These are phyloP conservation scores for Lagocephalus sceleratus DNA, from an alignment of 2,797 vertebrate genomes.

Conservation along the genomic window DNA sequence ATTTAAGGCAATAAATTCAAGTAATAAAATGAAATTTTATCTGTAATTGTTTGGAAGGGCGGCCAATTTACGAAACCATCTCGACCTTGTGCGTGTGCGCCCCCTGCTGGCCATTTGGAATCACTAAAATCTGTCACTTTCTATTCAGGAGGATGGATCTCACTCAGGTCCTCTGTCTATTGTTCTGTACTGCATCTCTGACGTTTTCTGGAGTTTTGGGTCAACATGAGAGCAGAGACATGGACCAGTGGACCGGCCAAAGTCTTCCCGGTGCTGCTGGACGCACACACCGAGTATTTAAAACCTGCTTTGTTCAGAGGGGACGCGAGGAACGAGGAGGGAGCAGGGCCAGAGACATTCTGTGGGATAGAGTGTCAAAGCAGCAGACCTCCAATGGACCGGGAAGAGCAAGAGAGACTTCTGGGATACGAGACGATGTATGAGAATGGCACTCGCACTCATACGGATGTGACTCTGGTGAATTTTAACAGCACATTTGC, in stretches of 20 bases:
- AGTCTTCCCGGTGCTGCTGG: conserved; percentile 80
- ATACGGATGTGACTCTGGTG: conserved; percentile 79
- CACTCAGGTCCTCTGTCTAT: conserved; percentile 59
- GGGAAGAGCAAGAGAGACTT: conserved; percentile 78
- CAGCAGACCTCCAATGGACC: conserved; percentile 64
- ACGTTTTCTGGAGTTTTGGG: conserved; percentile 32
- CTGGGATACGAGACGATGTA: conserved; percentile 89
- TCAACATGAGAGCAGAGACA: conserved; percentile 50
- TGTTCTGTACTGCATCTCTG: conserved; percentile 69
- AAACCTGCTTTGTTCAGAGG: conserved; percentile 62
- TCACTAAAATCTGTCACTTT: conserved; percentile 22
- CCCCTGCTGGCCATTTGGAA: conserved; percentile 47
- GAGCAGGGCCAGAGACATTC: conserved; percentile 4
- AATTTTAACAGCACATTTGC: conserved; percentile 30
- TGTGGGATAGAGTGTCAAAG: conserved; percentile 89
- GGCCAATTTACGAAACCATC: background rate
- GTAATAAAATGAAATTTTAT: no score
- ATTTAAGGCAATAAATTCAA: background rate
- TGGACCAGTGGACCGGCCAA: conserved; percentile 74
- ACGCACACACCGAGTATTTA: conserved; percentile 70
- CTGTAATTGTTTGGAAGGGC: background rate
- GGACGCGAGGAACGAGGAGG: conserved; percentile 8
- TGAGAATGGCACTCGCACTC: conserved; percentile 83
- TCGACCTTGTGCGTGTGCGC: conserved; percentile 8
- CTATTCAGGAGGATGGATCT: conserved; percentile 72